Conservation (phyloP, 2,113 vertebrate species). For the Sturnus vulgaris region DNA sequence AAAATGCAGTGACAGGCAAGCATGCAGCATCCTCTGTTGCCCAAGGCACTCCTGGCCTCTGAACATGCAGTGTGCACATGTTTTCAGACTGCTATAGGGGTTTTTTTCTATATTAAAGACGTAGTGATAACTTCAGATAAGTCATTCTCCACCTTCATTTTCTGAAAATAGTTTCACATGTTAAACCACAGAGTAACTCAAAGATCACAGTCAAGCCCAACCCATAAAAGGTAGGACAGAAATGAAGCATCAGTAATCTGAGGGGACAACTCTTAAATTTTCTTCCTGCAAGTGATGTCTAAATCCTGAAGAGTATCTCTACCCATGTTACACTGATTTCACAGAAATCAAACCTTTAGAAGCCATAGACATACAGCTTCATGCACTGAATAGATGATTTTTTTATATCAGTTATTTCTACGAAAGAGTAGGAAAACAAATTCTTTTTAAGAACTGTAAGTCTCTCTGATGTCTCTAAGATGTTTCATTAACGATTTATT, state of each 20-base stretch:
- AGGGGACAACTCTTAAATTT: background rate
- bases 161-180: background rate
- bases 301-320: background rate
- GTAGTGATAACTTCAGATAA: background rate
- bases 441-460: background rate
- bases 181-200: background rate
- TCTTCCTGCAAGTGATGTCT: background rate
- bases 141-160: background rate
- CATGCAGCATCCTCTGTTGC: accelerated
- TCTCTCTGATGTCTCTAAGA: background rate
- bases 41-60: background rate
- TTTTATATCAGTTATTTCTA: background rate
- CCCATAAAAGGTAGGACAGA: background rate
- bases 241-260: background rate
- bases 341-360: background rate
- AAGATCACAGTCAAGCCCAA: background rate
- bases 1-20: background rate
- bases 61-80: accelerated
- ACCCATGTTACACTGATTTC: background rate
- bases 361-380: background rate
- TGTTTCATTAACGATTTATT: background rate
- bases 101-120: background rate
- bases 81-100: accelerated
- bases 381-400: background rate
- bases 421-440: background rate